Evolutionary conservation across 2,113 vertebrate species (phyloP), one percentile per base, ranked within the genome.

Genomic region (Melanocharis versteri): DNA sequence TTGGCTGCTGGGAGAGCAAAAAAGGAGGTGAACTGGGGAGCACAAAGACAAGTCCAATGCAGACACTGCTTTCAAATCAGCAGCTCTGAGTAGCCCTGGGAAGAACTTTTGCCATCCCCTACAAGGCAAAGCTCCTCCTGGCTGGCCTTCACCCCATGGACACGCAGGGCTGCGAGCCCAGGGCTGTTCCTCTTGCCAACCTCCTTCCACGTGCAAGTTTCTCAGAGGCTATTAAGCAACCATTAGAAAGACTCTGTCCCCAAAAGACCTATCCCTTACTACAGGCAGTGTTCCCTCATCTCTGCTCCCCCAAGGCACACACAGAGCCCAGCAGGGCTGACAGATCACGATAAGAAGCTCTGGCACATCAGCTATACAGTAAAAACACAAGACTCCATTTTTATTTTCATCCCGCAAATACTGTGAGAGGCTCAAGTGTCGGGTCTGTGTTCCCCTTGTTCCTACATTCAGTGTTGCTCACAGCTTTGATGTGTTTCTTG

Each of bases 61-160:
- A 70, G 64, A 28, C 2, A 27, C 2, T 13, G 10, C 44, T 44
- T 69, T 17, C 21, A 4, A 56, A 76, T 11, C 11, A 6, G 28
- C 7, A 60, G 30, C 10, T 42, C 4, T 17, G 8, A 56, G 39
- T 7, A 6, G 18, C 6, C 31, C 23, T 33, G 15, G 9, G 23
- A 85, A 54, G 45, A 13, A 7, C 18, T 31, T 62, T 5, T 20
- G 20, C 10, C 33, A n/a, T 14, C 2, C 37, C 31, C 8, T 39
- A 12, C 23, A 31, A 30, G 6, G 7, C 17, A 58, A 24, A 11
- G 27, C 15, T 58, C 31, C 51, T 69, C 11, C 26, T 1, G 31
- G 39, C 16, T 1, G 1, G 31, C 47, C 40, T 66, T 48, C 0
- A 1, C 16, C 21, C 44, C 60, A n/a, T 0, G 0, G 22, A 28